Conservation (phyloP, 1,140 invertebrate genomes). For the Formica exsecta region DNA sequence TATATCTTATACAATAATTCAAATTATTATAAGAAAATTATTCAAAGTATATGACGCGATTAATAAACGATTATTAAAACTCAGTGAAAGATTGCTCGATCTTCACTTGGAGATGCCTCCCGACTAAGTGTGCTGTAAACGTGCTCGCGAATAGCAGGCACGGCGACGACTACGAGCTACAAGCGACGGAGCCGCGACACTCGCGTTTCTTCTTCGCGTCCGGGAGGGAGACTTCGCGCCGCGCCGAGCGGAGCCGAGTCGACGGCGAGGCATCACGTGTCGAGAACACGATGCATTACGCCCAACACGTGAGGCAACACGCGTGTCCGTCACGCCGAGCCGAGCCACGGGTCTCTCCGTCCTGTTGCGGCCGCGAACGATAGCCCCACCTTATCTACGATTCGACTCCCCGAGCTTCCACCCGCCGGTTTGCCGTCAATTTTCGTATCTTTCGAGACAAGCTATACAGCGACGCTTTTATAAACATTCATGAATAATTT, state of each 20-base stretch:
- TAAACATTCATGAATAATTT: neutral
- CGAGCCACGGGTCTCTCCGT: neutral
- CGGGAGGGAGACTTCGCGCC: slow-evolving; percentile 67
- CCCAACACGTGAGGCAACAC: slow-evolving; percentile 80
- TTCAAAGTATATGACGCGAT: neutral
- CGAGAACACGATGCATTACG: slow-evolving; percentile 74
- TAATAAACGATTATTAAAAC: neutral
- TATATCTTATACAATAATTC: neutral
- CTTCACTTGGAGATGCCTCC: neutral
- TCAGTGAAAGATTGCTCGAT: neutral
- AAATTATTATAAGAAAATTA: neutral
- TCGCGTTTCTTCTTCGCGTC: slow-evolving; percentile 65
- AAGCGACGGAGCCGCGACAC: slow-evolving; percentile 54
- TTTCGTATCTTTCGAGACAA: neutral
- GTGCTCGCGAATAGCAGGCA: slow-evolving; percentile 68
- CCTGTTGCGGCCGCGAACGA: neutral
- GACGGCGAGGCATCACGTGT: slow-evolving; percentile 74
- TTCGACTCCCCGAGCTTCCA: neutral
- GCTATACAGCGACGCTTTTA: neutral
- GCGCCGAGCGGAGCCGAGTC: slow-evolving; percentile 45
- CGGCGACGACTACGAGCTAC: slow-evolving; percentile 71
- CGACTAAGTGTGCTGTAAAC: slow-evolving; percentile 26
- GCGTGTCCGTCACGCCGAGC: slow-evolving; percentile 30
- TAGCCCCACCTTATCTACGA: neutral
- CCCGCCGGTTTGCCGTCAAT: neutral